Base-by-base conservation (phyloP, 2,888 invertebrate genomes). In the Cacoxenus indagator region DNA sequence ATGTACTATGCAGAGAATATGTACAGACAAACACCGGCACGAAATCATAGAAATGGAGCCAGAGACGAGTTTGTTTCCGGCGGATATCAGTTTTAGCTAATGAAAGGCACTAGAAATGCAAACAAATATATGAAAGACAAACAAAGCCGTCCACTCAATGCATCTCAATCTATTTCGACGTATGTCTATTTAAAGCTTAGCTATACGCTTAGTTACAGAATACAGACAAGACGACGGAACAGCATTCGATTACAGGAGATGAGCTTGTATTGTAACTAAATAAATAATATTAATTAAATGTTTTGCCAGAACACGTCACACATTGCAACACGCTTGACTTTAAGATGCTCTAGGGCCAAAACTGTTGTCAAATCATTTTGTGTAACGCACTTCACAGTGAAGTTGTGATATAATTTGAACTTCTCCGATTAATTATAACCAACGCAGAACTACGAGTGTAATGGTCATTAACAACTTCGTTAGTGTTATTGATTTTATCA, bases 71-170 rank as follows among this genome's bases (percentile, higher is more conserved):
- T 37, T 71, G 71, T 71, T 71, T 75, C 73, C 77, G 70, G 31
- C 76, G 72, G 76, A 72, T 76, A 76, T 76, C 76, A 74, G 74
- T 78, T 71, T 73, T 74, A 70, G 72, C 72, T 76, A 79, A 79
- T 83, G 78, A 74, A 76, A 76, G 19, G 59, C 46, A 54, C 57
- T 26, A 45, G 26, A 57, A 26, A 57, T 57, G 45, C 45, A 45
- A 66, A 66, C 65, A 70, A 76, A 78, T 73, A 82, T 67, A 67
- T 73, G 77, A 73, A 80, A 84, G 76, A 65, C 81, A 84, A 82
- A 80, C 84, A 80, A 78, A 81, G 73, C 61, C 67, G 70, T 3
- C 17, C 24, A 3, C 22, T 19, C 19, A 1, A 48, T 17, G 22
- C 8, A 51, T 51, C 19, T 51, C 8, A 51, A 4, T 51, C 17